Evolutionary conservation across 2,113 vertebrate genomes (phyloP).

Genomic region (Phaetusa simplex): DNA sequence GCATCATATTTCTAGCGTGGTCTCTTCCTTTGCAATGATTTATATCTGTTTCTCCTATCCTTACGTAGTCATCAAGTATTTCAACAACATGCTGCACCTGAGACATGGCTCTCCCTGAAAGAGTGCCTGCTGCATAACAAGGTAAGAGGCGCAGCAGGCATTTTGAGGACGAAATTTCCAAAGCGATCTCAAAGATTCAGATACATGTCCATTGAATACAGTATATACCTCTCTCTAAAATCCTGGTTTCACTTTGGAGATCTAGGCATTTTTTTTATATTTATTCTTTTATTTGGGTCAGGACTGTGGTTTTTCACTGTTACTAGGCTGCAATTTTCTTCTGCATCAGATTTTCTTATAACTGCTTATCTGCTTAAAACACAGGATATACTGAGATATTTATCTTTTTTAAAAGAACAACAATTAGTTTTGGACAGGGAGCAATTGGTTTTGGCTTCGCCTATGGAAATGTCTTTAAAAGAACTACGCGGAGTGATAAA

Average conservation of each 20-base stretch:
- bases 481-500: neutral
- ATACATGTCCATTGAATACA: neutral
- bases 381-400: neutral
- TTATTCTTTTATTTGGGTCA: neutral
- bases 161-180: neutral
- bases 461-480: neutral
- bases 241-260: neutral
- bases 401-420: neutral
- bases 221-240: neutral
- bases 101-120: neutral
- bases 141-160: neutral
- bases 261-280: too few relatives aligned
- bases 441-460: neutral
- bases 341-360: neutral
- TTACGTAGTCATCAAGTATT: neutral
- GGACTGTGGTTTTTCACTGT: neutral
- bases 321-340: neutral
- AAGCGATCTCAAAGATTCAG: neutral
- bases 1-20: neutral
- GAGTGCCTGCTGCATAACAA: neutral
- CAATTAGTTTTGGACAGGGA: neutral
- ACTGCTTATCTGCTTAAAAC: neutral
- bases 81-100: neutral
- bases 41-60: neutral
- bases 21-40: neutral